These are phyloP conservation scores for Zingel zingel DNA, from an alignment of 2,113 vertebrate species.

Conservation along the genomic window DNA sequence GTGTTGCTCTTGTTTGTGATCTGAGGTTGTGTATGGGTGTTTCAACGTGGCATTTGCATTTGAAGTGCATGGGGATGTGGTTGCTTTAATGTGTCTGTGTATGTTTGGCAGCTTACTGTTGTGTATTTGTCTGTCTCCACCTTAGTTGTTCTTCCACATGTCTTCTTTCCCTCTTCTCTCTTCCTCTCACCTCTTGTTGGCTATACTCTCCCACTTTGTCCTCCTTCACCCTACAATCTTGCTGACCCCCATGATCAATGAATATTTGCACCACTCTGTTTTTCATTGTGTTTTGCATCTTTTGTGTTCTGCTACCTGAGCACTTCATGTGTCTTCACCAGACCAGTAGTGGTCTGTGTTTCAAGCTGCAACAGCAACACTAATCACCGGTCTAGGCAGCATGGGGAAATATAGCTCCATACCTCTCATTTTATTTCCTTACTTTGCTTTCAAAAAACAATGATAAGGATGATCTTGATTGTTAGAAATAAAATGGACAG, in stretches of 20 bases:
- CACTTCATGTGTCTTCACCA: slow-evolving; percentile 18
- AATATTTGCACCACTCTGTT: slow-evolving; percentile 42
- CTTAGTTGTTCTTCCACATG: slow-evolving; percentile 5
- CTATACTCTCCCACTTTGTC: background rate
- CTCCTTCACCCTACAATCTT: background rate
- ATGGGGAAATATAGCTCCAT: background rate
- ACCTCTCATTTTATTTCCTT: background rate
- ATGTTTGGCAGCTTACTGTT: slow-evolving; percentile 36
- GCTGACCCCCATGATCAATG: background rate
- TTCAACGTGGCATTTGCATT: slow-evolving; percentile 44
- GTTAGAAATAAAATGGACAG: background rate
- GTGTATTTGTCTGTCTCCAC: slow-evolving; percentile 23
- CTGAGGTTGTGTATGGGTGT: slow-evolving; percentile 19
- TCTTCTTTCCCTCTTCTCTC: background rate
- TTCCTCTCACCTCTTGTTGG: background rate
- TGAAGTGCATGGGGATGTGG: slow-evolving; percentile 67
- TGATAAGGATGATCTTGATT: background rate
- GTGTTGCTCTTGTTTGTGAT: slow-evolving; percentile 50
- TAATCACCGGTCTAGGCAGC: slow-evolving; percentile 66
- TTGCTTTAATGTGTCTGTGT: slow-evolving; percentile 45
- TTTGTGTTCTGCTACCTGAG: slow-evolving; percentile 41
- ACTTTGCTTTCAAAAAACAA: background rate
- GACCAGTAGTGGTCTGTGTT: slow-evolving; percentile 32
- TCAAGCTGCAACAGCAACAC: slow-evolving; percentile 46
- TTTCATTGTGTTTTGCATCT: slow-evolving; percentile 25